Base-by-base conservation (phyloP, 1,140 invertebrate genomes). In the Geopemphigus sp. region DNA sequence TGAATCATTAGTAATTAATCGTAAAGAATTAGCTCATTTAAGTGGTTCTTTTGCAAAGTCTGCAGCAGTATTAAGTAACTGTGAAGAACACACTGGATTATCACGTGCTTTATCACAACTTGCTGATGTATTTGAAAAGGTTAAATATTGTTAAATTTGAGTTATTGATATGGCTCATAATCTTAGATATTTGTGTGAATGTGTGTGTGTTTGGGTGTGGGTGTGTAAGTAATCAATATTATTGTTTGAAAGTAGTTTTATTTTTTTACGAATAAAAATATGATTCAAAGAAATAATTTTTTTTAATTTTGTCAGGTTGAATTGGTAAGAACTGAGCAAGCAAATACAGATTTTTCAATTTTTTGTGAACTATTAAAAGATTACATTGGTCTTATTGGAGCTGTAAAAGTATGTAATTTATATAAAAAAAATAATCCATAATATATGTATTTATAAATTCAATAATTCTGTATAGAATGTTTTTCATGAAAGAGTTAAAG, bases 401-500 rank as follows among this genome's bases (percentile, higher is more conserved):
- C 96, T 81, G 95, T 98, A 50, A 97, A 98, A 87, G 92, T 92
- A 84, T 82, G 83, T 80, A 19, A n/a, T 50, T 78, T 15, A 17
- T 68, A n/a, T 0, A n/a, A n/a, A n/a, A n/a, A n/a, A n/a, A n/a
- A n/a, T n/a, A n/a, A n/a, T n/a, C n/a, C n/a, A 57, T 74, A 59
- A 59, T 29, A 57, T 29, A 29, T 61, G 4, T 63, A 3, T 57
- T 17, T 61, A 15, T 59, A 14, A 26, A 26, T 59, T 59, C 5
- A 57, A 57, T 19, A 66, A 22, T 14, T 82, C 47, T 80, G n/a
- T 87, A 1, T 84, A 93, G 90, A 96, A 97, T 85, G 95, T 97
- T n/a, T 98, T 99, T 84, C 95, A 98, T 85, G 97, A 99, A 86
- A 89, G 98, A 83, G 96, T 98, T 0, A 99, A 99, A 88, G 92